Base-by-base conservation (phyloP, 2,113 vertebrate species). In the Hypanus sabinus region DNA sequence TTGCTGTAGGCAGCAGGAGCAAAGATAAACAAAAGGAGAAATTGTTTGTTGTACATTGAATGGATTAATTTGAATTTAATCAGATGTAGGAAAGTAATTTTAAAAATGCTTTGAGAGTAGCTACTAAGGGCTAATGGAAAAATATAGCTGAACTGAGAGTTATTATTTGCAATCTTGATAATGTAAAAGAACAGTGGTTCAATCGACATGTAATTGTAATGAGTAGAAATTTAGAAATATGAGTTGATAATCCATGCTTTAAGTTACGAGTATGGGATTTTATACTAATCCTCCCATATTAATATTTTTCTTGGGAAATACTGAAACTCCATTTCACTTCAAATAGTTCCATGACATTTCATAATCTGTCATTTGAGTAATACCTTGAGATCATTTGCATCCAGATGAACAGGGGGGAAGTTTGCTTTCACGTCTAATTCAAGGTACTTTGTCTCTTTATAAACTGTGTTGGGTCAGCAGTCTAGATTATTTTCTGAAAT, bases 21-120 rank as follows among this genome's bases (percentile, higher is more conserved):
- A 36, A 73, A 93, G 85, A 93, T 93, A 38, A 93, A 93, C 90
- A 93, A 6, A 93, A 93, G 91, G 38, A 93, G 71, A 38, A 93
- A 73, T 71, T 93, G 91, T 93, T 71, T 93, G 65, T 70, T 73
- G 70, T 73, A 75, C 73, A 11, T 22, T 46, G 62, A 73, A 55
- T 71, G 70, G 70, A 36, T 16, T 0, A 38, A 65, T 14, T 88
- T 88, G n/a, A 90, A 90, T 90, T 60, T n/a, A 90, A 36, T 33
- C 57, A 87, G 55, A 10, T 87, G 83, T 87, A 33, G 57, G 60
- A 90, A 62, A 90, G 20, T 10, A 20, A 73, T 22, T 70, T 70
- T n/a, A 14, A 90, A n/a, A 68, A 33, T 65, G 30, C 30, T 90
- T 90, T 62, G 55, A n/a, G 57, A 62, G 7, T 62, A 14, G 10